A percentile compares a stretch with the other conserved stretches of the same genome.
These are phyloP conservation scores for Drosophila rhopaloa DNA, from an alignment of 1,140 invertebrate genomes.

Conservation along the genomic window DNA sequence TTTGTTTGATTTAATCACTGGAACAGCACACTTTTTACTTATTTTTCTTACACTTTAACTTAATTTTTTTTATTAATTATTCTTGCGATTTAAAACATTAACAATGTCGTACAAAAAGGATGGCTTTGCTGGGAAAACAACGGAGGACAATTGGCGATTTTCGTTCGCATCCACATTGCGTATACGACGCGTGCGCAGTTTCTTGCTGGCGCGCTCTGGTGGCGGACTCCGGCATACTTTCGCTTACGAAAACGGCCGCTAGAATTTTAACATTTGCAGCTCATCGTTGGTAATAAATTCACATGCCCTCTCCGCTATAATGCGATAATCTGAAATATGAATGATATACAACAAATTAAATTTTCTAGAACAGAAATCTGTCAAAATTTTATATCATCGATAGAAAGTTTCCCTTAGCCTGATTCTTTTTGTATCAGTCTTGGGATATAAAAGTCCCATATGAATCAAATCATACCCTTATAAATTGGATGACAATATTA, in stretches of 20 bases:
- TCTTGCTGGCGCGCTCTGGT: constrained; percentile 11
- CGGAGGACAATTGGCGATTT: constrained; percentile 38
- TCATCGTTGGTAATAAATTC: constrained; percentile 63
- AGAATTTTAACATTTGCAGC: constrained; percentile 45
- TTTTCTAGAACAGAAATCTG: not conserved
- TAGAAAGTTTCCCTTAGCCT: too few relatives aligned
- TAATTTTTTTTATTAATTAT: not conserved
- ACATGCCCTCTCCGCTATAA: constrained; percentile 58
- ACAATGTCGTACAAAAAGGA: constrained; percentile 27
- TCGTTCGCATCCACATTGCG: constrained; percentile 32
- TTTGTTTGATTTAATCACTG: constrained; percentile 28
- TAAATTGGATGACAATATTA: too few relatives aligned
- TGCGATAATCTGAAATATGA: constrained; percentile 46
- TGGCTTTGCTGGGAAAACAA: constrained; percentile 20
- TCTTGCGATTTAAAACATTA: constrained; percentile 14
- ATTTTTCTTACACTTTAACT: constrained; percentile 3
- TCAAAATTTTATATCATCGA: too few relatives aligned
- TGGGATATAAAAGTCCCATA: too few relatives aligned
- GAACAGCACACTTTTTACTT: constrained; percentile 3
- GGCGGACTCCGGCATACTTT: not conserved
- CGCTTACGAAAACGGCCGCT: constrained; percentile 1
- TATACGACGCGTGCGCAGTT: constrained; percentile 41
- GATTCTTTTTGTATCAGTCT: too few relatives aligned
- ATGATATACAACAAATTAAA: not conserved
- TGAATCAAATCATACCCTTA: too few relatives aligned